A percentile compares a stretch with the other conserved stretches of the same genome.
Conservation (phyloP, 2,888 invertebrate genomes). For the Drosophila parthenogenetica region DNA sequence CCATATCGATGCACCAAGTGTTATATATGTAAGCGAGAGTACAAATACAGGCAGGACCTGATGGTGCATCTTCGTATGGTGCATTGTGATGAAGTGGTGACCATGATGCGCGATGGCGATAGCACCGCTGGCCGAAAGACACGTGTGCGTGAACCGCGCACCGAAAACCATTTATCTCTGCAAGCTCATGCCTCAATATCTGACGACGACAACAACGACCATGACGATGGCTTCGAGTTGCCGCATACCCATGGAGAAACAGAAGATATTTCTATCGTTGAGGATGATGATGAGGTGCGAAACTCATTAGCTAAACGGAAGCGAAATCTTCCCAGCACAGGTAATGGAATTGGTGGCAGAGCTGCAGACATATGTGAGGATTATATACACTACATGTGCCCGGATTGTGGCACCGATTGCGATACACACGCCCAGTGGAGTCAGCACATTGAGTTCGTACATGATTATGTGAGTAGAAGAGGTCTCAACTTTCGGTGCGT, state of each 20-base stretch:
- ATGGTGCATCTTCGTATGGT: slow-evolving; percentile 82
- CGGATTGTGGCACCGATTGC: slow-evolving; percentile 80
- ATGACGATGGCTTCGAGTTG: slow-evolving; percentile 64
- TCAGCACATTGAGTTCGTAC: slow-evolving; percentile 81
- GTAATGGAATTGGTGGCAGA: slow-evolving; percentile 7
- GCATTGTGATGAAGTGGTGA: slow-evolving; percentile 77
- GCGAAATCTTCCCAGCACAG: slow-evolving; percentile 8
- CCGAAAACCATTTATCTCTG: slow-evolving; percentile 28
- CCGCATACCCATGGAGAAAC: slow-evolving; percentile 66
- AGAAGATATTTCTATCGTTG: slow-evolving; percentile 51
- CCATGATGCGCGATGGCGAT: slow-evolving; percentile 63
- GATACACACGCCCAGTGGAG: slow-evolving; percentile 77
- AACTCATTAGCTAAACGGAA: slow-evolving; percentile 39
- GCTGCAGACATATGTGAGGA: slow-evolving; percentile 73
- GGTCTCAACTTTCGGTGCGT: slow-evolving; percentile 78
- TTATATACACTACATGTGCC: slow-evolving; percentile 80
- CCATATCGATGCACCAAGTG: slow-evolving; percentile 82
- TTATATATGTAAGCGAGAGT: slow-evolving; percentile 78
- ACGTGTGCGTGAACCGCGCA: slow-evolving; percentile 66
- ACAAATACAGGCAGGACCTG: slow-evolving; percentile 82
- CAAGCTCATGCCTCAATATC: neutral
- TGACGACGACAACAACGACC: slow-evolving; percentile 55
- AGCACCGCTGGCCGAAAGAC: slow-evolving; percentile 64
- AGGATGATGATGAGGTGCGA: slow-evolving; percentile 58
- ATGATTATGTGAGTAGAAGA: slow-evolving; percentile 75